Evolutionary conservation across 1,140 invertebrate genomes (phyloP), one percentile per base, ranked within the genome.

Genomic region (Drosophila neocordata): DNA sequence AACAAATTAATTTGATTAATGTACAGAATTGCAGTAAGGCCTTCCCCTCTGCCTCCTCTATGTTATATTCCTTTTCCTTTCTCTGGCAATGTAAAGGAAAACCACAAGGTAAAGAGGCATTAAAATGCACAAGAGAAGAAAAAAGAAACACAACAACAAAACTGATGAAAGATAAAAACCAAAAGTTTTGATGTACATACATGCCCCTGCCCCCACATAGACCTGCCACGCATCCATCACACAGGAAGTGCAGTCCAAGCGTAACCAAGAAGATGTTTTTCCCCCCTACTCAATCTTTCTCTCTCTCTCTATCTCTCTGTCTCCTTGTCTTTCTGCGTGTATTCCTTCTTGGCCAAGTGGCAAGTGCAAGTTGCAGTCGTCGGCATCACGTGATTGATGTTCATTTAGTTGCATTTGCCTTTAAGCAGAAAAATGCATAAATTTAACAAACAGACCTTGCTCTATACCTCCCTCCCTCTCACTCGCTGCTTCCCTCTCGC

Each of bases 391-490:
- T 87, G 83, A 87, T 87, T 87, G 83, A 87, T 87, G 83, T 87
- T 87, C 83, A 88, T 87, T 88, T 88, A 79, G 83, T 87, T 88
- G 83, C 83, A 73, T 77, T 82, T 73, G 83, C 83, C 83, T 87
- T 87, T 87, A 83, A 77, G 83, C 83, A 79, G 83, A 87, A 87
- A 88, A 87, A 87, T 88, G 83, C 83, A 87, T 87, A 87, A 88
- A 87, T 87, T 87, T 83, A 87, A 88, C 79, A 88, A 88, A 87
- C 83, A 85, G 68, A 22, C 56, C 22, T n/a, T 0, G 15, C 24
- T 2, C 27, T n/a, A 3, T 20, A 11, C 51, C 53, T 20, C 22
- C 56, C n/a, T 31, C 24, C 15, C 15, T 1, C n/a, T 9, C 22
- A 15, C 37, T 2, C 1, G 3, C 34, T 2, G 9, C 18, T 9